phyloP scores from a whole-genome alignment of 2,113 vertebrate species.

The Petaurus breviceps region DNA sequence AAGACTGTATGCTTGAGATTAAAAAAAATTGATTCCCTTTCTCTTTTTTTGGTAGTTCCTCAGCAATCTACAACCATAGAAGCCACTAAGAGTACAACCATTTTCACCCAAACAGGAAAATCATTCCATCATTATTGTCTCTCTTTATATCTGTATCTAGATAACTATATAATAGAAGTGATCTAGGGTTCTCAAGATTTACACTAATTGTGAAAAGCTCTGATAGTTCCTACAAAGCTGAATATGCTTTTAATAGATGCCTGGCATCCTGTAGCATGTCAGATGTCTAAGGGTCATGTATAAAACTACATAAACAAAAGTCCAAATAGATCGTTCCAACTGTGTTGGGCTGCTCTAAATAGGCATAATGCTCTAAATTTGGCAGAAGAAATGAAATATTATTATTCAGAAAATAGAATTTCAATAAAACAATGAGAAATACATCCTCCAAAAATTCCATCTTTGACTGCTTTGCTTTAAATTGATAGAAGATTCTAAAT shows the following conservation, averaged over 20 bases:
- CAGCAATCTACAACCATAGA: neutral
- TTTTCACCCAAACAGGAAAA: neutral
- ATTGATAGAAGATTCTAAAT: neutral
- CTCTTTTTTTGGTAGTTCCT: neutral
- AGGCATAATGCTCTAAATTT: neutral
- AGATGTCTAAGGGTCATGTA: neutral
- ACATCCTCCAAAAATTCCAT: neutral
- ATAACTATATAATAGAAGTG: neutral
- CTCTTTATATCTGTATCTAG: neutral
- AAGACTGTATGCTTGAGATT: neutral
- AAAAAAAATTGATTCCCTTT: neutral
- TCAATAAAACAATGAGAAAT: neutral
- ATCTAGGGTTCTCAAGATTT: neutral
- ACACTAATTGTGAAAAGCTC: neutral
- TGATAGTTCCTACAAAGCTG: neutral
- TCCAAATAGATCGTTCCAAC: neutral
- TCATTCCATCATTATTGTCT: neutral
- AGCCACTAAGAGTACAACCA: neutral
- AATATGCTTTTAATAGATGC: neutral
- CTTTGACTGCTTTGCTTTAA: neutral
- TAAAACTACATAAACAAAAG: neutral
- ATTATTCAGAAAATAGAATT: neutral
- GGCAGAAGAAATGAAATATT: neutral
- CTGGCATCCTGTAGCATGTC: neutral
- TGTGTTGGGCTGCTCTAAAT: neutral